phyloP scores from a whole-genome alignment of 2,888 invertebrate genomes.

The Macrostomum cliftonense region DNA sequence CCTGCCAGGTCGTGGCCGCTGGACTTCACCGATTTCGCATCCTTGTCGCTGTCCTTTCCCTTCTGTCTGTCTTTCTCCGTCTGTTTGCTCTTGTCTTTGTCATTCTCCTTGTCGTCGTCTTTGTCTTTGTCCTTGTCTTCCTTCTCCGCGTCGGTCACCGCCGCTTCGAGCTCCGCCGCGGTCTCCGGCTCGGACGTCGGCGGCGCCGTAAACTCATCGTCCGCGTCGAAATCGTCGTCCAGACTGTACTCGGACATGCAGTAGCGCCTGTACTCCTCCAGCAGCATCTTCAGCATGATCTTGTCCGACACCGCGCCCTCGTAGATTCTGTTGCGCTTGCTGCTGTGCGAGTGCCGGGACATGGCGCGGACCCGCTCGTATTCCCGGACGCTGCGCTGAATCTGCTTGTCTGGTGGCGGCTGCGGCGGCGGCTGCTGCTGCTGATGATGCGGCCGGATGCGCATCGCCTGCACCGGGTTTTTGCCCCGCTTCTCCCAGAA shows the following conservation, averaged over 20 bases:
- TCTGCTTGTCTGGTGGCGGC: background rate
- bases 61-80: too few relatives aligned
- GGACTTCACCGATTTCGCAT: too few relatives aligned
- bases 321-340: background rate
- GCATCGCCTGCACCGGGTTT: background rate
- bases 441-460: background rate
- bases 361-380: background rate
- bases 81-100: too few relatives aligned
- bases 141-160: too few relatives aligned
- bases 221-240: background rate
- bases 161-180: too few relatives aligned
- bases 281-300: conserved; percentile 2
- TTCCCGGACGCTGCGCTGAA: background rate
- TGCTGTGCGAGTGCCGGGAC: background rate
- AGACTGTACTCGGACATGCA: background rate
- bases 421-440: background rate
- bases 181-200: too few relatives aligned
- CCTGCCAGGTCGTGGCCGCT: too few relatives aligned
- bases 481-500: too few relatives aligned
- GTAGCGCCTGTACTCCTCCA: conserved; percentile 4
- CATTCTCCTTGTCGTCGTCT: too few relatives aligned
- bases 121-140: too few relatives aligned
- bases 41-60: too few relatives aligned
- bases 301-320: conserved; percentile 3
- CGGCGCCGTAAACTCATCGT: background rate